phyloP scores from a whole-genome alignment of 1,140 invertebrate species.

The Neodiprion pinetum region DNA sequence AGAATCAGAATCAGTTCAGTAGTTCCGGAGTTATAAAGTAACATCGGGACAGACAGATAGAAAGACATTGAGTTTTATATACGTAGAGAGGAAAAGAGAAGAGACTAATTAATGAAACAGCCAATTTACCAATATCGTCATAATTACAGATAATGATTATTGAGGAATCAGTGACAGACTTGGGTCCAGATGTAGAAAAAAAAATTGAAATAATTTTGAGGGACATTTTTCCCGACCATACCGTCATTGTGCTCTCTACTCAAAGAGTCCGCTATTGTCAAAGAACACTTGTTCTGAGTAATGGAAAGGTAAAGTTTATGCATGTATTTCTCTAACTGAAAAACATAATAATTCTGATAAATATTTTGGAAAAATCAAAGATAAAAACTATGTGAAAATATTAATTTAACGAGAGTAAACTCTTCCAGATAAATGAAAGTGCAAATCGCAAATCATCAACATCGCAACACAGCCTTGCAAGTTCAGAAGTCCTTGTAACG shows the following conservation, averaged over 20 bases:
- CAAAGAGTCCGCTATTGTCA: conserved; percentile 28
- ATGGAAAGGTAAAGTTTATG: conserved; percentile 27
- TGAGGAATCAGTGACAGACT: conserved; percentile 21
- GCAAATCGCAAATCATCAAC: conserved; percentile 18
- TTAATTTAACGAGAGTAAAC: not conserved
- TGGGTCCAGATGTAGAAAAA: conserved; percentile 25
- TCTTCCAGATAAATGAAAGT: conserved; percentile 22
- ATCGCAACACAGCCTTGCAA: conserved; percentile 17
- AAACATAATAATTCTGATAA: not conserved
- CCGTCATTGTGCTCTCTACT: conserved; percentile 36
- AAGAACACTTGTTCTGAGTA: conserved; percentile 27
- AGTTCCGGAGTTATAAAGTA: no score
- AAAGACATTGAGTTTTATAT: no score
- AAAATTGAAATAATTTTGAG: conserved; percentile 30
- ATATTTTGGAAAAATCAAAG: conserved; percentile 18
- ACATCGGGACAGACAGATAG: no score
- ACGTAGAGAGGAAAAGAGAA: not conserved
- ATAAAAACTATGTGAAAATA: not conserved
- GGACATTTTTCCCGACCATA: conserved; percentile 33
- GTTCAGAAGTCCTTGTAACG: conserved; percentile 17
- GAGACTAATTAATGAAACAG: no score
- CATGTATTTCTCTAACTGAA: not conserved
- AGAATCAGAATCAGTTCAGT: no score
- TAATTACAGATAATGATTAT: conserved; percentile 33
- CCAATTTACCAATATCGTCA: not conserved